Conservation (phyloP, 2,113 vertebrate species). For the Limnothrissa miodon region DNA sequence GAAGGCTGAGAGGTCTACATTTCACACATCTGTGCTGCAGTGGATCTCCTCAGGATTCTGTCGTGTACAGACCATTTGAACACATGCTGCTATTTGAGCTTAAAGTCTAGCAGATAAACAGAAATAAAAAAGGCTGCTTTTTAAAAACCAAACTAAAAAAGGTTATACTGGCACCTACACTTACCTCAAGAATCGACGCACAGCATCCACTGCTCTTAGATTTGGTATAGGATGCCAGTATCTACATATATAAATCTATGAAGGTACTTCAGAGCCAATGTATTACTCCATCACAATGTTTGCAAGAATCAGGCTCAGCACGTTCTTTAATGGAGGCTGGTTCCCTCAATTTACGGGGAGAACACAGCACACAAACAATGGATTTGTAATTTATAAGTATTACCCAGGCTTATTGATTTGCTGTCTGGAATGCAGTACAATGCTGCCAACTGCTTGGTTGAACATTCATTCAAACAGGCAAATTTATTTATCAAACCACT, state of each 20-base stretch:
- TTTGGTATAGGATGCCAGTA: conserved; percentile 40
- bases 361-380: not conserved
- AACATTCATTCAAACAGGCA: not conserved
- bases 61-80: conserved; percentile 16
- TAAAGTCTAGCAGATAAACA: not conserved
- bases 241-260: conserved; percentile 53
- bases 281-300: not conserved
- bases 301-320: not conserved
- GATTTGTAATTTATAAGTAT: not conserved
- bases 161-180: conserved; percentile 49
- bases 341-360: not conserved
- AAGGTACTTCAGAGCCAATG: conserved; percentile 51
- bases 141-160: conserved; percentile 11
- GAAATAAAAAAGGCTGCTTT: not conserved
- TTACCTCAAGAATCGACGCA: conserved; percentile 35
- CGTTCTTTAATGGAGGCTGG: not conserved
- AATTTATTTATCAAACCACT: not conserved
- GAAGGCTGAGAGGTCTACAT: not conserved
- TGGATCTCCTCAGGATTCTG: conserved; percentile 54
- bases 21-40: conserved; percentile 73
- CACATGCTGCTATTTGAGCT: conserved; percentile 11
- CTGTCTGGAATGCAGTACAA: not conserved
- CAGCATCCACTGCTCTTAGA: conserved; percentile 32
- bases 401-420: not conserved
- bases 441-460: not conserved